Evolutionary conservation across 2,888 invertebrate species (phyloP), one percentile per base, ranked within the genome.

Genomic region (Papilio gigon): DNA sequence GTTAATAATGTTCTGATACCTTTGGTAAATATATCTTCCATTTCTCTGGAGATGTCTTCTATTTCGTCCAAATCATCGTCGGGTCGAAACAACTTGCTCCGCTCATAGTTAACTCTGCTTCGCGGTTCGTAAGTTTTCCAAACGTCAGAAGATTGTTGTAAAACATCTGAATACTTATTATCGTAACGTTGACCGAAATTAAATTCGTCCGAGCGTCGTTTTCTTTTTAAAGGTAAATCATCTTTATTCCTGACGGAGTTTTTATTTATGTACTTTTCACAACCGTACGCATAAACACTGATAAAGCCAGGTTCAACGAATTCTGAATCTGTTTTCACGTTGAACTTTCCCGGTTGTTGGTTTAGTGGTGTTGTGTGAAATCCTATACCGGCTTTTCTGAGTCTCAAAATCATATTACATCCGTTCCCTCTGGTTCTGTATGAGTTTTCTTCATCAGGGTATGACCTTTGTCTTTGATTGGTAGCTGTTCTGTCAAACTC

Each of bases 221-320:
- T 80, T 8, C 91, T 77, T 44, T 75, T 84, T 62, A 90, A 78
- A 44, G 90, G 88, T 14, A 90, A 75, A 59, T 84, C 84, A 37
- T 88, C 87, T 60, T 88, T 90, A 73, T 89, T 88, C 65, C 86
- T 82, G 20, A 86, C 77, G 0, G 90, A 88, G 66, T 91, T 89
- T 67, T 86, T 85, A 70, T 91, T 92, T 1, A 92, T 87, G 69
- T 92, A 92, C 71, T 90, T 94, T 77, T 95, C 95, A 78, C 97
- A 97, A 0, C 96, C 96, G 73, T 96, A 96, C 0, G 97, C 97
- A 78, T 97, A 97, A 0, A 97, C 96, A 56, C 96, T 96, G 40
- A 96, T 95, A 77, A 97, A 97, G 14, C 96, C 95, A 0, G 97
- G 97, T 76, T 97, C 97, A 0, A 96, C 93, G 78, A 97, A 97